phyloP scores from a whole-genome alignment of 2,888 invertebrate genomes.

The Gordius sp. region DNA sequence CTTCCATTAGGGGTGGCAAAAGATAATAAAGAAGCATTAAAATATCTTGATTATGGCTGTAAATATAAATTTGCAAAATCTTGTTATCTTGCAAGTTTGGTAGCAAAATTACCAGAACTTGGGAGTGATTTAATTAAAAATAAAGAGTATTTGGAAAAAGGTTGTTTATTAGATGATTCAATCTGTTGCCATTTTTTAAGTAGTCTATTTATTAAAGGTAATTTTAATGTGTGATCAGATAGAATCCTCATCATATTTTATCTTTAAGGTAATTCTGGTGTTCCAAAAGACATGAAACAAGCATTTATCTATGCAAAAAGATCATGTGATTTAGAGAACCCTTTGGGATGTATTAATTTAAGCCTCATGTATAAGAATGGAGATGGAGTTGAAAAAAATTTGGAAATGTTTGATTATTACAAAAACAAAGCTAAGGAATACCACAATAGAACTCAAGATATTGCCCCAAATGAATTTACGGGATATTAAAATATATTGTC shows the following conservation, averaged over 20 bases:
- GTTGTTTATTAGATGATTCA: no score
- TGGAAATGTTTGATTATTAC: slow-evolving; percentile 43
- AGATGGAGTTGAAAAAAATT: slow-evolving; percentile 49
- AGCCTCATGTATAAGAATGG: slow-evolving; percentile 58
- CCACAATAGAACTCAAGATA: background rate
- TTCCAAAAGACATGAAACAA: slow-evolving; percentile 40
- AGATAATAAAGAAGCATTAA: slow-evolving; percentile 33
- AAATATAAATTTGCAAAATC: slow-evolving; percentile 41
- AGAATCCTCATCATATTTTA: background rate
- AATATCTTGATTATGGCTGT: slow-evolving; percentile 53
- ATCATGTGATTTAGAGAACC: slow-evolving; percentile 52
- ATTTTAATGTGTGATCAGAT: slow-evolving; percentile 21
- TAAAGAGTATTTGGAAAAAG: no score
- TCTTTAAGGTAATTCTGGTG: slow-evolving; percentile 23
- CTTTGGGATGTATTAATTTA: slow-evolving; percentile 60
- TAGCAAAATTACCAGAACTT: slow-evolving; percentile 32
- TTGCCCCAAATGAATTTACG: background rate
- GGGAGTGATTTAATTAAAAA: slow-evolving; percentile 18
- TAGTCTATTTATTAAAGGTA: no score
- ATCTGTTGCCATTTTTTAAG: no score
- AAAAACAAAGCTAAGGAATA: slow-evolving; percentile 47
- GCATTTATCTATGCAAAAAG: slow-evolving; percentile 48
- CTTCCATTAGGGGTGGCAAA: slow-evolving; percentile 1
- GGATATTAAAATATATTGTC: background rate
- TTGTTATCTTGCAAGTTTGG: slow-evolving; percentile 47